phyloP scores from a whole-genome alignment of 2,113 vertebrate species.

The Argyrosomus japonicus region DNA sequence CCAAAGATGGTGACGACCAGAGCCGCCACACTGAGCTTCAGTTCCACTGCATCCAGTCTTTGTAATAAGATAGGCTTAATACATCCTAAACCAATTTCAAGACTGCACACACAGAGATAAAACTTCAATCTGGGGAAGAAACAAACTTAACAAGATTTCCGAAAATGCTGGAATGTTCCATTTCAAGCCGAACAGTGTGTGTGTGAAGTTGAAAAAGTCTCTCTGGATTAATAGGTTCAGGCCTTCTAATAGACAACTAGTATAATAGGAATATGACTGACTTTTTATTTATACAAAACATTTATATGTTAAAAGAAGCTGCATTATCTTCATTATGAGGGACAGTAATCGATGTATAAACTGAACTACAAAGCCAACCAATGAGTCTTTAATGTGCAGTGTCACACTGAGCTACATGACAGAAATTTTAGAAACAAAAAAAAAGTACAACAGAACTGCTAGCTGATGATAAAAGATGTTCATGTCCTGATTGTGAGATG shows the following conservation, averaged over 20 bases:
- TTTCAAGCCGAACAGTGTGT: background rate
- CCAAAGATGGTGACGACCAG: no score
- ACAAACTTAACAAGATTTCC: background rate
- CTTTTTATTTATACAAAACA: background rate
- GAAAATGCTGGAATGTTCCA: background rate
- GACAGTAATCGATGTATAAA: background rate
- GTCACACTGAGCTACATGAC: constrained; percentile 11
- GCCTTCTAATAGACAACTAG: background rate
- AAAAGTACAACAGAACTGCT: constrained; percentile 9
- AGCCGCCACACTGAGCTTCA: no score
- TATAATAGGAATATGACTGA: background rate
- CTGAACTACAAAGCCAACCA: background rate
- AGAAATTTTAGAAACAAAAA: background rate
- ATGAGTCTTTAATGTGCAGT: background rate
- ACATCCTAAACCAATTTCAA: background rate
- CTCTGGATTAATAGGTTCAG: background rate
- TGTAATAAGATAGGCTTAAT: background rate
- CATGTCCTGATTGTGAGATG: background rate
- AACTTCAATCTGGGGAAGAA: background rate
- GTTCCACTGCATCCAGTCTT: background rate
- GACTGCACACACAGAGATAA: background rate
- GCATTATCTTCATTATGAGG: background rate
- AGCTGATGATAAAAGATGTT: constrained; percentile 1
- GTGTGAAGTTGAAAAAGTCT: background rate
- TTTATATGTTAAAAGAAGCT: background rate